These are phyloP conservation scores for Pachyuromys duprasi DNA, from an alignment of 2,797 vertebrate genomes.

Conservation along the genomic window DNA sequence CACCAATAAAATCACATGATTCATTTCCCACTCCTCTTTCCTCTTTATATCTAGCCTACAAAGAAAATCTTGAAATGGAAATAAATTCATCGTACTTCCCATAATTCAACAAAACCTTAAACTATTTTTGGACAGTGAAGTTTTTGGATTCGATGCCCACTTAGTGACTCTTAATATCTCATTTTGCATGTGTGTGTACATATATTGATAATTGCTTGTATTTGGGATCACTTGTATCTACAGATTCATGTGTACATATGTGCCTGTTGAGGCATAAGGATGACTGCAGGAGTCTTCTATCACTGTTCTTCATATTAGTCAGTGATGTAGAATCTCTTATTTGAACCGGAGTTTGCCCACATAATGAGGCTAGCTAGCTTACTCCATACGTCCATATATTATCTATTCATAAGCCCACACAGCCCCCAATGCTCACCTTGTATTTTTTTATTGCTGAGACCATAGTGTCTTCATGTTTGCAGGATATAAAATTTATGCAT, in stretches of 20 bases:
- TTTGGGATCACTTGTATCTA: background rate
- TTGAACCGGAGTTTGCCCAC: background rate
- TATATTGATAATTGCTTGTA: background rate
- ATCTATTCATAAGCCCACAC: background rate
- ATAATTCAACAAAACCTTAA: background rate
- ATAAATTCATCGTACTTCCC: background rate
- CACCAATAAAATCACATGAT: accelerated
- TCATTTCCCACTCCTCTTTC: background rate
- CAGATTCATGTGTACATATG: background rate
- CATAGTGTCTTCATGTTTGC: background rate
- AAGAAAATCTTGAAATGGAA: background rate
- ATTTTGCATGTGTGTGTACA: background rate
- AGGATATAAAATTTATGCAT: background rate
- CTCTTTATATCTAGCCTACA: background rate
- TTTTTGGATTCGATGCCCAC: background rate
- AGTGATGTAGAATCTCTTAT: background rate
- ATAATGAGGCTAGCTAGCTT: background rate
- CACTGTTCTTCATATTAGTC: background rate
- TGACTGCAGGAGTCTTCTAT: background rate
- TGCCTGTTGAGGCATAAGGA: background rate
- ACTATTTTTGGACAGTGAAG: background rate
- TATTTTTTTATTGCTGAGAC: background rate
- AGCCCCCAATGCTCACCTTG: background rate
- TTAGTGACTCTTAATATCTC: background rate
- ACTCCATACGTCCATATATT: background rate